Conservation (phyloP, 2,888 invertebrate species). For the Thymelicus sylvestris region DNA sequence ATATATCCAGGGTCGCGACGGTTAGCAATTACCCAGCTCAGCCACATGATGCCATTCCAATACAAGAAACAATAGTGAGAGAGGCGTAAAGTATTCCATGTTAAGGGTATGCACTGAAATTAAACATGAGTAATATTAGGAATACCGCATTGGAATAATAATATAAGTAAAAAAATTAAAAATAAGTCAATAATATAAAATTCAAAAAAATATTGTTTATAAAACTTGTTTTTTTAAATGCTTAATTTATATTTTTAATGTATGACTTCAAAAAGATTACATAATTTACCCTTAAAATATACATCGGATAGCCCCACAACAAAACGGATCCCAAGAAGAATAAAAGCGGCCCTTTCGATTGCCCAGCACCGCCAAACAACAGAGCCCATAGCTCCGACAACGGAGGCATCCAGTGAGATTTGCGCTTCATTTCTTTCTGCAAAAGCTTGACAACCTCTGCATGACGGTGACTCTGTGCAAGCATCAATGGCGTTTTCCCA, state of each 20-base stretch:
- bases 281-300: slow-evolving; percentile 89
- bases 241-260: too few species aligned
- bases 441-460: slow-evolving; percentile 92
- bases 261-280: neutral
- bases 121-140: neutral
- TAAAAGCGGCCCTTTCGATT: slow-evolving; percentile 94
- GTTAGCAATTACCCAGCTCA: slow-evolving; percentile 95
- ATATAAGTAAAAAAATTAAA: too few species aligned
- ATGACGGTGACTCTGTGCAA: slow-evolving; percentile 95
- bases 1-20: slow-evolving; percentile 95
- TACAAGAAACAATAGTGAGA: slow-evolving; percentile 96
- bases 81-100: slow-evolving; percentile 94
- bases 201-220: too few species aligned
- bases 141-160: too few species aligned
- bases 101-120: slow-evolving; percentile 92
- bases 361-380: slow-evolving; percentile 95
- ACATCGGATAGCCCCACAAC: slow-evolving; percentile 97
- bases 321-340: slow-evolving; percentile 94
- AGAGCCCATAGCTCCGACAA: slow-evolving; percentile 95
- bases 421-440: slow-evolving; percentile 92
- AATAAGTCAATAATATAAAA: too few species aligned
- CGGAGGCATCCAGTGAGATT: slow-evolving; percentile 94
- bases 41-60: slow-evolving; percentile 97
- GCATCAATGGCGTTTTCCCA: slow-evolving; percentile 95
- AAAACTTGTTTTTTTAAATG: too few species aligned